These are phyloP conservation scores for Brachionus koreanus DNA, from an alignment of 1,140 invertebrate genomes.

Conservation along the genomic window DNA sequence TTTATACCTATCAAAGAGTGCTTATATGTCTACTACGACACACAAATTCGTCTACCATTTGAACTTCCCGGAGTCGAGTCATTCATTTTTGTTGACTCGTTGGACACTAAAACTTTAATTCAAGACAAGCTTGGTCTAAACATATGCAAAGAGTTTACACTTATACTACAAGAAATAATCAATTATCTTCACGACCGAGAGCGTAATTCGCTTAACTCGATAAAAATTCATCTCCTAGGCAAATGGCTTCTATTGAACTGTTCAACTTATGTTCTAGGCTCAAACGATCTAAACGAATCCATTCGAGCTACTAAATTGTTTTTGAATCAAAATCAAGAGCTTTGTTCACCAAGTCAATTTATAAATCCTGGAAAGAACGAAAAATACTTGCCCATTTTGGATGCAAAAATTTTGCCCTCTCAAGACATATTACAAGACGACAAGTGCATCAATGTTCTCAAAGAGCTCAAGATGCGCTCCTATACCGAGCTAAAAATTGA, in stretches of 20 bases:
- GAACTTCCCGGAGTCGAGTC: slow-evolving; percentile 1
- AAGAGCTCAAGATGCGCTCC: slow-evolving; percentile 26
- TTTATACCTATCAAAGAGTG: slow-evolving; percentile 18
- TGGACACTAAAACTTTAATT: not conserved
- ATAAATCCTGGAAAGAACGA: slow-evolving; percentile 33
- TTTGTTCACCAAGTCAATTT: slow-evolving; percentile 29
- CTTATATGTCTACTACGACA: slow-evolving; percentile 9
- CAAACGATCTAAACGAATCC: not conserved
- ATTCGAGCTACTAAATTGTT: not conserved
- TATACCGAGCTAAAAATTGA: slow-evolving; percentile 23
- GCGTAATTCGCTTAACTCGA: not conserved
- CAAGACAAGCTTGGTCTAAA: slow-evolving; percentile 2
- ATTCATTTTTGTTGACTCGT: slow-evolving; percentile 12
- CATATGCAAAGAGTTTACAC: not conserved
- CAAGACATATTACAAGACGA: slow-evolving; percentile 2
- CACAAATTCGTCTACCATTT: slow-evolving; percentile 28
- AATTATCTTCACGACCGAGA: not conserved
- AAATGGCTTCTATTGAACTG: slow-evolving; percentile 43
- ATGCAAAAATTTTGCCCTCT: not conserved
- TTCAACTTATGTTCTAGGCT: not conserved
- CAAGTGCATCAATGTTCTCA: slow-evolving; percentile 1
- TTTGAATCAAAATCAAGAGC: slow-evolving; percentile 10
- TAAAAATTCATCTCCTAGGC: slow-evolving; percentile 4
- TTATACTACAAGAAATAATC: not conserved
- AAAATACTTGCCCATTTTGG: slow-evolving; percentile 26